Evolutionary conservation across 2,113 vertebrate genomes (phyloP).

Genomic region (Prolemur simus): DNA sequence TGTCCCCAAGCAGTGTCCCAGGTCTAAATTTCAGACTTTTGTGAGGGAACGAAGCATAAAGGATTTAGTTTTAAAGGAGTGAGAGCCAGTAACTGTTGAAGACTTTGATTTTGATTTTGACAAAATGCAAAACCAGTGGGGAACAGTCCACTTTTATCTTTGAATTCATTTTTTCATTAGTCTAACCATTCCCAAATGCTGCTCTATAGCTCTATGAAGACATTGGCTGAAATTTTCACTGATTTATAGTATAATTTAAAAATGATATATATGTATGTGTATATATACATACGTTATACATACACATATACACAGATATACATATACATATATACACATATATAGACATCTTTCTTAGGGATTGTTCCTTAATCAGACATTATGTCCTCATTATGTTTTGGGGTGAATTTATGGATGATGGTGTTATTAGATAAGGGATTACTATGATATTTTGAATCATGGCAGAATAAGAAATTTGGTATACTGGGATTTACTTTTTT

Average conservation of each 20-base stretch:
- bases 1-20: neutral
- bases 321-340: fast-evolving
- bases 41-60: neutral
- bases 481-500: neutral
- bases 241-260: neutral
- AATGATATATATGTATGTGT: neutral
- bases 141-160: neutral
- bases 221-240: neutral
- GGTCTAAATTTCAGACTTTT: neutral
- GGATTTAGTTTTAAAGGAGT: neutral
- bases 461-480: neutral
- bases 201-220: neutral
- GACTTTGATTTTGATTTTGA: neutral
- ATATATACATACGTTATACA: neutral
- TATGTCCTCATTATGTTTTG: neutral
- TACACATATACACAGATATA: neutral
- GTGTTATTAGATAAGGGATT: neutral
- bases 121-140: neutral
- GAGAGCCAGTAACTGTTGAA: neutral
- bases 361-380: neutral
- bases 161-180: neutral
- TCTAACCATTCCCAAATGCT: neutral
- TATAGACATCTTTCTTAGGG: neutral
- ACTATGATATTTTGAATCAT: neutral
- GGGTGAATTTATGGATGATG: neutral